These are phyloP conservation scores for Lamproptera curius DNA, from an alignment of 2,888 invertebrate species.

Conservation along the genomic window DNA sequence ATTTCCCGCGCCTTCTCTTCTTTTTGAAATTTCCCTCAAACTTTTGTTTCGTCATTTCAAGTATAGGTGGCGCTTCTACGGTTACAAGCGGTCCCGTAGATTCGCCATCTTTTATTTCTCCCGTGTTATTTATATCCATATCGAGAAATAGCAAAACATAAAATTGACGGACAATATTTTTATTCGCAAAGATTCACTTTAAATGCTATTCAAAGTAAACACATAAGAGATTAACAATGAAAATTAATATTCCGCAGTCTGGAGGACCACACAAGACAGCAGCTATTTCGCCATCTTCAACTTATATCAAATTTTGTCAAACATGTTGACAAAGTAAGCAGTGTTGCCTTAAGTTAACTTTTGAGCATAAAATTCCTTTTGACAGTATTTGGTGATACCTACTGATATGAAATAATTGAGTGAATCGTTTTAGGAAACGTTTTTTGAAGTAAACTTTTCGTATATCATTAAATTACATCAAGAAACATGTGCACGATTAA, in stretches of 20 bases:
- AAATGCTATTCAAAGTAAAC: slow-evolving; percentile 1
- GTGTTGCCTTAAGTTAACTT: slow-evolving; percentile 5
- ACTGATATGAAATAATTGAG: too few relatives aligned
- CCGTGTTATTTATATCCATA: slow-evolving; percentile 62
- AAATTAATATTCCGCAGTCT: slow-evolving; percentile 17
- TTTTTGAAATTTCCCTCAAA: slow-evolving; percentile 75
- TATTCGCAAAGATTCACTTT: neutral
- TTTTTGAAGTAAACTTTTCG: too few relatives aligned
- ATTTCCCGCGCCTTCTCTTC: slow-evolving; percentile 85
- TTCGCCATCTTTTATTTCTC: slow-evolving; percentile 77
- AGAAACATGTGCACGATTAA: too few relatives aligned
- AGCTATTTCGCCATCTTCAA: slow-evolving; percentile 49
- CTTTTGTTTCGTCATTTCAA: slow-evolving; percentile 50
- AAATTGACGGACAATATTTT: slow-evolving; percentile 5
- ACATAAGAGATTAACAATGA: slow-evolving; percentile 6
- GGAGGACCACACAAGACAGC: slow-evolving; percentile 28
- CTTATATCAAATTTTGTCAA: slow-evolving; percentile 24
- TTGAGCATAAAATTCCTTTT: too few relatives aligned
- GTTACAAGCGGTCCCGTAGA: slow-evolving; percentile 48
- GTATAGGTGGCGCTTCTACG: slow-evolving; percentile 71
- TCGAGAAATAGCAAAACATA: slow-evolving; percentile 15
- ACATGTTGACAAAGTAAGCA: slow-evolving; percentile 7
- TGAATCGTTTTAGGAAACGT: too few relatives aligned
- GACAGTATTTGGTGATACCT: too few relatives aligned
- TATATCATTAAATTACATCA: too few relatives aligned